These are phyloP conservation scores for Ivindomyrus marchei DNA, from an alignment of 2,113 vertebrate genomes.

Conservation along the genomic window DNA sequence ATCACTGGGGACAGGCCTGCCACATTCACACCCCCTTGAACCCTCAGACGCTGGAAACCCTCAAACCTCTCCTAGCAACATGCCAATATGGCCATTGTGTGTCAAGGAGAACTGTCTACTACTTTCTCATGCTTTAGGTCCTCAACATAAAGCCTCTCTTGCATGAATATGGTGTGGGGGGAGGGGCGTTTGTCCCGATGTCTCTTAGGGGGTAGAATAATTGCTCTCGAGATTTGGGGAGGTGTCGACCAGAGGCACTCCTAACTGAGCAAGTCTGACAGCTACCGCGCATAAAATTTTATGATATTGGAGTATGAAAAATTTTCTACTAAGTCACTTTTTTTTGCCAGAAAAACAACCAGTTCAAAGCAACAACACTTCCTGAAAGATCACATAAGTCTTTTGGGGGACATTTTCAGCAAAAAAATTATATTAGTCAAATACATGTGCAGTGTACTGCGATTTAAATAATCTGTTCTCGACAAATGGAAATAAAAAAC, in stretches of 20 bases:
- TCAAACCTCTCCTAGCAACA: constrained; percentile 24
- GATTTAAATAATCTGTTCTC: not conserved
- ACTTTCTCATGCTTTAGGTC: constrained; percentile 29
- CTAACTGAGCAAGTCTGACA: not conserved
- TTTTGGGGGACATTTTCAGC: not conserved
- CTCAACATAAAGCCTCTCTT: constrained; percentile 29
- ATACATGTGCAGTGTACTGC: not conserved
- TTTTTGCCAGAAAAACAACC: not conserved
- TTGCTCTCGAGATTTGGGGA: not conserved
- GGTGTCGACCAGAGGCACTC: not conserved
- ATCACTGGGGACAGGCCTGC: not conserved
- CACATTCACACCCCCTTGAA: constrained; percentile 12
- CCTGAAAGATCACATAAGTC: not conserved
- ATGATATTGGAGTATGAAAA: not conserved
- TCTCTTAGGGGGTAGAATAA: constrained; percentile 7
- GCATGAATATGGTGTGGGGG: constrained; percentile 28
- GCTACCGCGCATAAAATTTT: not conserved
- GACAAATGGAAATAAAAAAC: not conserved
- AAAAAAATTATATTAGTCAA: not conserved
- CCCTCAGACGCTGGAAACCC: not conserved
- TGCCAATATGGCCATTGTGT: constrained; percentile 10
- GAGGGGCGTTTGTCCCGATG: constrained; percentile 15
- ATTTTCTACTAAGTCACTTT: not conserved
- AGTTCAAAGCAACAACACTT: not conserved
- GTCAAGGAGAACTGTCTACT: constrained; percentile 18